A percentile compares a stretch with the other conserved stretches of the same genome.
These are phyloP conservation scores for Tachypleus tridentatus DNA, from an alignment of 1,140 invertebrate species.

Conservation along the genomic window DNA sequence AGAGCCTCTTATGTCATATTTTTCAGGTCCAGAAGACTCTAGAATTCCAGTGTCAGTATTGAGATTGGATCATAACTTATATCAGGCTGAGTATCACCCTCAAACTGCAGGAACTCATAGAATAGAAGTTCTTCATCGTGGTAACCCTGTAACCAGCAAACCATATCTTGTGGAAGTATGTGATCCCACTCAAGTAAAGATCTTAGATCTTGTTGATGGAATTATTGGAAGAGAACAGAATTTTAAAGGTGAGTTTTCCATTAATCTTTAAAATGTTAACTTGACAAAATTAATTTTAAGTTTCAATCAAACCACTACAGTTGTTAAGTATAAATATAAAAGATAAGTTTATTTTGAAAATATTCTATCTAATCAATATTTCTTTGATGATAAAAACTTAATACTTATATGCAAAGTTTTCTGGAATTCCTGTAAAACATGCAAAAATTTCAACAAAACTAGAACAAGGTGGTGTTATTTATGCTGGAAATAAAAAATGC, in stretches of 20 bases:
- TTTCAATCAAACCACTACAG: background rate
- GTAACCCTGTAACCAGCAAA: slow-evolving; percentile 44
- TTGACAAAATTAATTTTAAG: background rate
- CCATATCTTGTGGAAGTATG: slow-evolving; percentile 64
- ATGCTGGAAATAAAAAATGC: too few species aligned
- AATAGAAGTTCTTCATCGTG: slow-evolving; percentile 41
- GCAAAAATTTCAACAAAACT: background rate
- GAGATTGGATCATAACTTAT: slow-evolving; percentile 17
- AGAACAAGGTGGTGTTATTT: too few species aligned
- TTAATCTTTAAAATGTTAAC: background rate
- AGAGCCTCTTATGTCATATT: slow-evolving; percentile 1
- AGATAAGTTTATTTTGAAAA: background rate
- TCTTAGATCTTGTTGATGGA: slow-evolving; percentile 62
- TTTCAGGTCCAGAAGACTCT: slow-evolving; percentile 44
- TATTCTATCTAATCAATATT: background rate
- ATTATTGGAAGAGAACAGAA: slow-evolving; percentile 68
- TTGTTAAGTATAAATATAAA: background rate
- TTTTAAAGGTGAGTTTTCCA: slow-evolving; percentile 47
- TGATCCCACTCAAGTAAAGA: slow-evolving; percentile 65
- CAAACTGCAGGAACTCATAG: slow-evolving; percentile 47
- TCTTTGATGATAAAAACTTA: background rate
- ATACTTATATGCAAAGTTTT: background rate
- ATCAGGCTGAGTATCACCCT: slow-evolving; percentile 32
- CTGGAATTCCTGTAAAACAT: background rate
- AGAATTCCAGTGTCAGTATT: slow-evolving; percentile 36